Percentiles rank a stretch among this genome's conserved stretches.
These are phyloP conservation scores for Sitophilus oryzae DNA, from an alignment of 1,140 invertebrate genomes.

Conservation along the genomic window DNA sequence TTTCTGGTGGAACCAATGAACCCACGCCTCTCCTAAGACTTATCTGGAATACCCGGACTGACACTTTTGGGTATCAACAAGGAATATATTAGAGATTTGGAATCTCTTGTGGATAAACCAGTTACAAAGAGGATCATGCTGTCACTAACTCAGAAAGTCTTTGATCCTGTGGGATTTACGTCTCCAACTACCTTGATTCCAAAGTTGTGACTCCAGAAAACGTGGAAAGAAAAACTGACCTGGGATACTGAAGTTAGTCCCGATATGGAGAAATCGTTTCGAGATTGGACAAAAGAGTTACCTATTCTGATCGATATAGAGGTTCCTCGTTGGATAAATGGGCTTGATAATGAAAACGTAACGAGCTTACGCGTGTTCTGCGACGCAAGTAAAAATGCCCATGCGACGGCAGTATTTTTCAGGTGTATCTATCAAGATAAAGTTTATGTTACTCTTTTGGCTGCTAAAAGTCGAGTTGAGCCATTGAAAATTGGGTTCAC, in stretches of 20 bases:
- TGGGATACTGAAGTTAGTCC: slow-evolving; percentile 26
- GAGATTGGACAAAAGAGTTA: slow-evolving; percentile 2
- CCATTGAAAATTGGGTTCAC: slow-evolving; percentile 11
- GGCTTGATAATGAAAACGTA: not conserved
- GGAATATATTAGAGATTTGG: not conserved
- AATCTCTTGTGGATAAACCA: not conserved
- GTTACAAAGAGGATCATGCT: slow-evolving; percentile 29
- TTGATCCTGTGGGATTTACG: slow-evolving; percentile 29
- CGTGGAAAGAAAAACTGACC: slow-evolving; percentile 20
- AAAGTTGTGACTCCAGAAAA: slow-evolving; percentile 24
- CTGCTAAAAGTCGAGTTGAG: slow-evolving; percentile 20
- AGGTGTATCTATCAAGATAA: not conserved
- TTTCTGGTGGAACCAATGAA: no score
- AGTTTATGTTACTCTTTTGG: slow-evolving; percentile 1
- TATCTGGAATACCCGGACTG: no score
- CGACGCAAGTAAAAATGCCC: slow-evolving; percentile 2
- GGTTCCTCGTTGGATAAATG: not conserved
- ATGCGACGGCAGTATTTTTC: slow-evolving; percentile 13
- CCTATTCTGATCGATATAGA: slow-evolving; percentile 5
- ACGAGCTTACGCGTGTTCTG: no score
- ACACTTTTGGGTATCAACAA: not conserved
- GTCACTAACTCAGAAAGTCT: slow-evolving; percentile 25
- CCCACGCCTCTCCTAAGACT: no score
- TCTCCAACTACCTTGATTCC: slow-evolving; percentile 23
- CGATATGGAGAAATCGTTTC: slow-evolving; percentile 2